phyloP scores from a whole-genome alignment of 2,888 invertebrate genomes.

The Molanna angustata region DNA sequence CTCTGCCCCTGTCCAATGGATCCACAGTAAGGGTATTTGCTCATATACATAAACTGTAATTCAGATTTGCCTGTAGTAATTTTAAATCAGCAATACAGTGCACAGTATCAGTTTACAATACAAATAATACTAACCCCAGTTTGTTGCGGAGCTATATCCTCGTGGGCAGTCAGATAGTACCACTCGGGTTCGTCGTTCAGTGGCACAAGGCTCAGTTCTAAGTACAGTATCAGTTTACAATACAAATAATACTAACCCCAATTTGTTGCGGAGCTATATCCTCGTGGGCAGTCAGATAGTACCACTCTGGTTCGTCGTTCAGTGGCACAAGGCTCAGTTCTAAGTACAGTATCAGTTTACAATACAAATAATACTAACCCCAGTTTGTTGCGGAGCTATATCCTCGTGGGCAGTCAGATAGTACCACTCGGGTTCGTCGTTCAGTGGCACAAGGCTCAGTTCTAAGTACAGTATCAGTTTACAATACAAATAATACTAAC shows the following conservation, averaged over 20 bases:
- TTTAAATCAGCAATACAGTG: too few relatives aligned
- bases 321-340: slow-evolving; percentile 82
- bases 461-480: too few relatives aligned
- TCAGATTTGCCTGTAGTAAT: too few relatives aligned
- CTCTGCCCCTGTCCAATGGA: too few relatives aligned
- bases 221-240: too few relatives aligned
- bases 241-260: slow-evolving; percentile 12
- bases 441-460: slow-evolving; percentile 77
- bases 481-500: slow-evolving; percentile 7
- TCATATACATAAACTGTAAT: too few relatives aligned
- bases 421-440: slow-evolving; percentile 95
- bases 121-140: slow-evolving; percentile 14
- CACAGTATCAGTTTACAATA: too few relatives aligned
- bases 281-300: slow-evolving; percentile 76
- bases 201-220: slow-evolving; percentile 81
- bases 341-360: too few relatives aligned
- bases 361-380: slow-evolving; percentile 13
- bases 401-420: slow-evolving; percentile 75
- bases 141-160: slow-evolving; percentile 40
- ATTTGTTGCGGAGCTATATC: slow-evolving; percentile 38
- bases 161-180: slow-evolving; percentile 82
- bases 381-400: slow-evolving; percentile 24
- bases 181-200: slow-evolving; percentile 93
- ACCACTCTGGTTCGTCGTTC: slow-evolving; percentile 94
- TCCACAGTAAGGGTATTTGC: too few relatives aligned